These are phyloP conservation scores for Rhopilema esculentum DNA, from an alignment of 30 jellyfish, hydroid and myxozoan species.

Conservation along the genomic window DNA sequence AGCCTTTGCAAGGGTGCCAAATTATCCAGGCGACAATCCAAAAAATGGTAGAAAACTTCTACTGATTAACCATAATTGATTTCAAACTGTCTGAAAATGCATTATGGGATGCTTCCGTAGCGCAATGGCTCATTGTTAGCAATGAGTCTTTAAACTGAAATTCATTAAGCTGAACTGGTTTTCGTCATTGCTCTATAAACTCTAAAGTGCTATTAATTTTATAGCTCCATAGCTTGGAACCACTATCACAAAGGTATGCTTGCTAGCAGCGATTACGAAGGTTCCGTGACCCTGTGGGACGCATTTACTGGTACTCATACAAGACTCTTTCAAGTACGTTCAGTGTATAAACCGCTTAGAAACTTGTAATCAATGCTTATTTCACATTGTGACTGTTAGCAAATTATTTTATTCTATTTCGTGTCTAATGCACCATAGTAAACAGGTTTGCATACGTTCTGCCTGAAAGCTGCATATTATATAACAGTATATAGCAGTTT, in stretches of 20 bases:
- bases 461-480: no score
- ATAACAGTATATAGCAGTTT: not conserved
- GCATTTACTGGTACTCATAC: slow-evolving; percentile 97
- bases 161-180: not conserved
- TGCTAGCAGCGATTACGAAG: slow-evolving; percentile 99
- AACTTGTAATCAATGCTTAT: no score
- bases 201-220: not conserved
- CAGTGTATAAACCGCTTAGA: not conserved
- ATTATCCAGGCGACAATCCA: no score
- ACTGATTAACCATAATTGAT: no score
- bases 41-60: no score
- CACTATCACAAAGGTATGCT: slow-evolving; percentile 98
- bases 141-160: no score
- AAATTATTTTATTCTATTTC: not conserved
- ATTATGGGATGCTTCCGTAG: no score
- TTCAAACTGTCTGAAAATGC: no score
- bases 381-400: not conserved
- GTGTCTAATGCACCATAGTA: not conserved
- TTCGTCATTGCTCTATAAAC: not conserved
- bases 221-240: slow-evolving; percentile 96
- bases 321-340: slow-evolving; percentile 85
- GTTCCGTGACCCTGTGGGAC: slow-evolving; percentile 99
- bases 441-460: not conserved
- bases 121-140: no score
- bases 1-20: no score